Evolutionary conservation across 2,888 invertebrate species (phyloP), one percentile per base, ranked within the genome.

Genomic region (Polylopha cassiicola): DNA sequence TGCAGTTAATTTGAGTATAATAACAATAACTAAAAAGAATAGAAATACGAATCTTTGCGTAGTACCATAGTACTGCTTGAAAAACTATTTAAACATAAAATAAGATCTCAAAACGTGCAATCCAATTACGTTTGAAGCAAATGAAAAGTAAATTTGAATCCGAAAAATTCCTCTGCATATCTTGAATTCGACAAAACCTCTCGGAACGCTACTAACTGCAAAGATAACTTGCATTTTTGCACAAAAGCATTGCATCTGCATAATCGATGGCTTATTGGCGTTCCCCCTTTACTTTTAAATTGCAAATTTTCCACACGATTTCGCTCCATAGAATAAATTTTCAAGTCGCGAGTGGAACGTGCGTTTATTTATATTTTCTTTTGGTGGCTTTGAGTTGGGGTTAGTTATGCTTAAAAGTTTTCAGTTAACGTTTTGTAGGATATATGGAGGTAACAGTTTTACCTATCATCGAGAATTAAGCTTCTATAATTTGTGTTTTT

Each of bases 251-350:
- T 78, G 80, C 77, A 82, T 82, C 79, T 81, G 67, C 81, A 84
- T 84, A 82, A 84, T 81, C 82, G 82, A 82, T 79, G 75, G 77
- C 78, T 79, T 84, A 84, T 81, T 81, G 82, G 70, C 71, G 70
- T 80, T 80, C 82, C 80, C 78, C 74, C 73, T 76, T 80, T 80
- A 81, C 80, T 82, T 79, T 76, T 77, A 84, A 85, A 85, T 81
- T 82, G 84, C 82, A 81, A 84, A 85, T 85, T 84, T 85, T 85
- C 81, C 78, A 70, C 82, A 77, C 84, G 82, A 85, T 82, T 82
- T 81, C 75, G 66, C 62, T 64, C 69, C 61, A 60, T 64, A 63
- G 77, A 77, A 81, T 84, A 82, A 71, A 84, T 84, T 84, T 80
- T 74, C 74, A 67, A 75, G 62, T 67, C 67, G 73, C 71, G 68